Evolutionary conservation across 2,888 invertebrate species (phyloP).

Genomic region (Coecobrya sp.): DNA sequence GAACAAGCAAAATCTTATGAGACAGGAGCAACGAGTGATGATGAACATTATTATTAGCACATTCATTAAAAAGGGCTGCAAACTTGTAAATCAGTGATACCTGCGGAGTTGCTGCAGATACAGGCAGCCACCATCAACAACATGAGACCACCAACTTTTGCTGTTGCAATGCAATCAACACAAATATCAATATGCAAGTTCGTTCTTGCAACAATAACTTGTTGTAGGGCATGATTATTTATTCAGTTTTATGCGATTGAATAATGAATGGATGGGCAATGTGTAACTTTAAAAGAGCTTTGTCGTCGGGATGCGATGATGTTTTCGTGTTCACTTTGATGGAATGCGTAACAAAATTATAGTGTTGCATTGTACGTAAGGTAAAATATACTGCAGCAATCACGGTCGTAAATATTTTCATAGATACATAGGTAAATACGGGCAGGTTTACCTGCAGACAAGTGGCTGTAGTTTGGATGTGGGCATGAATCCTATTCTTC

Average conservation of each 20-base stretch:
- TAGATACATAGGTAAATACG: no score
- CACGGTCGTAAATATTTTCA: constrained; percentile 5
- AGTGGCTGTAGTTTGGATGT: constrained; percentile 19
- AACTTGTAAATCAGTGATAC: constrained; percentile 41
- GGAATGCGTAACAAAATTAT: neutral
- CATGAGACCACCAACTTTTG: constrained; percentile 26
- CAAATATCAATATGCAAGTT: constrained; percentile 22
- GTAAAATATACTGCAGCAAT: neutral
- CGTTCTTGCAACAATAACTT: neutral
- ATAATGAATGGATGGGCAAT: neutral
- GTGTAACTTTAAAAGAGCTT: neutral
- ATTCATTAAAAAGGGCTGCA: constrained; percentile 52
- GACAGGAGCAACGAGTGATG: constrained; percentile 7
- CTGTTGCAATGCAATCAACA: constrained; percentile 25
- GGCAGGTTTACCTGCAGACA: constrained; percentile 12
- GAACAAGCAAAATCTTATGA: neutral
- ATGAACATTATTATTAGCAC: constrained; percentile 48
- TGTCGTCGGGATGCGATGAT: neutral
- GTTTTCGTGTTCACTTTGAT: constrained; percentile 6
- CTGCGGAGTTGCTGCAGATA: constrained; percentile 19
- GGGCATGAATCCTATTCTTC: constrained; percentile 7
- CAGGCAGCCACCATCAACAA: constrained; percentile 16
- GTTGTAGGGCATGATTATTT: neutral
- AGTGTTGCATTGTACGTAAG: neutral
- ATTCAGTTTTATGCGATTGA: neutral